phyloP scores from a whole-genome alignment of 2,888 invertebrate species.

The Scelioninae gen. 1 region DNA sequence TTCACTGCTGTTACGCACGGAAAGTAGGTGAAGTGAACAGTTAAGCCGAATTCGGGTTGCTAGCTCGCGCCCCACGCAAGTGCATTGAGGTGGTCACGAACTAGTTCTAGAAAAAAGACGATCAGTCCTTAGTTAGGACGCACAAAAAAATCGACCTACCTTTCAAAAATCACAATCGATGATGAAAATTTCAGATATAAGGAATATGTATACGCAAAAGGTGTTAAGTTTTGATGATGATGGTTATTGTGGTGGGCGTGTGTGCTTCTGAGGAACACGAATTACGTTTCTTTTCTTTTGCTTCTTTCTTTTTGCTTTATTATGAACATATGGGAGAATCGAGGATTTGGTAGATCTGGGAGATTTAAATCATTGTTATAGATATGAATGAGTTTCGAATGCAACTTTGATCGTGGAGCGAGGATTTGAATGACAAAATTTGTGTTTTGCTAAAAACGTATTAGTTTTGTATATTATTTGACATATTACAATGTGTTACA shows the following conservation, averaged over 20 bases:
- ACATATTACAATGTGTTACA: too few species aligned
- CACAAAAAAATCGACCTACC: slow-evolving; percentile 44
- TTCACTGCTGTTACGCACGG: slow-evolving; percentile 65
- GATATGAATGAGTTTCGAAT: too few species aligned
- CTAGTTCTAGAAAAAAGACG: slow-evolving; percentile 34
- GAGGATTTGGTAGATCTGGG: too few species aligned
- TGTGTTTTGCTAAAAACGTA: too few species aligned
- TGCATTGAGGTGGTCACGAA: slow-evolving; percentile 70
- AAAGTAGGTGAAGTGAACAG: slow-evolving; percentile 64
- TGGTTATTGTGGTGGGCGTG: slow-evolving; percentile 19
- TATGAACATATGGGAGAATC: too few species aligned
- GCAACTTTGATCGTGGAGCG: too few species aligned
- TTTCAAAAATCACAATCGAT: slow-evolving; percentile 41
- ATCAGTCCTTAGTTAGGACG: slow-evolving; percentile 17
- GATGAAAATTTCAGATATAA: slow-evolving; percentile 32
- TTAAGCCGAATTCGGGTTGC: slow-evolving; percentile 70
- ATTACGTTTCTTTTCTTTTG: not conserved
- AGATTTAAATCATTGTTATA: too few species aligned
- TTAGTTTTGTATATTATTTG: too few species aligned
- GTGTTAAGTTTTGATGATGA: slow-evolving; percentile 8
- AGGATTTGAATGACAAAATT: too few species aligned
- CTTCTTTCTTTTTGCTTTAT: not conserved
- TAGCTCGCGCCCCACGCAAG: slow-evolving; percentile 66
- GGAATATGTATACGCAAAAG: not conserved
- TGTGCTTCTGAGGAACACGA: slow-evolving; percentile 8